These are phyloP conservation scores for Leptodirus hochenwartii DNA, from an alignment of 2,888 invertebrate species.

Conservation along the genomic window DNA sequence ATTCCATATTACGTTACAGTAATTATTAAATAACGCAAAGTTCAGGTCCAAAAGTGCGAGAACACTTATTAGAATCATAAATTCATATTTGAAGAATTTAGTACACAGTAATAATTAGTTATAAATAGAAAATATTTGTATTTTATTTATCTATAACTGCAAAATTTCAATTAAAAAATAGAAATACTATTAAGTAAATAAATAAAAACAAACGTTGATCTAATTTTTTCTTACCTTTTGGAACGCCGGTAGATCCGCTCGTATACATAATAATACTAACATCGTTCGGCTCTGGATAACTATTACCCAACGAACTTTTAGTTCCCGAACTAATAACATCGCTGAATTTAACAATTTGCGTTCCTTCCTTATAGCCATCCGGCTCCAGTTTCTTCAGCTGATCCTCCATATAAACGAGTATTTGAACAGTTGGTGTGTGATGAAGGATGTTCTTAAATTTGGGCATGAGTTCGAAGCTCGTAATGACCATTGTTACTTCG, in stretches of 20 bases:
- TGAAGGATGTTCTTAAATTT: constrained; percentile 69
- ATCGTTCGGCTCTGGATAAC: constrained; percentile 51
- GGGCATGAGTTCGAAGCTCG: constrained; percentile 77
- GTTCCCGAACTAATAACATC: constrained; percentile 40
- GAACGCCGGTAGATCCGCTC: constrained; percentile 90
- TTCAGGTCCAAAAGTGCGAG: no score
- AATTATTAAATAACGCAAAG: no score
- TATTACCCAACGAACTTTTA: constrained; percentile 31
- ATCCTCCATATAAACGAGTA: constrained; percentile 76
- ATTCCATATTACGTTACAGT: no score
- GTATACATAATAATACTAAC: constrained; percentile 98
- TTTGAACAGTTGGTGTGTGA: constrained; percentile 56
- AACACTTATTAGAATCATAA: no score
- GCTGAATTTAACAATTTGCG: constrained; percentile 56
- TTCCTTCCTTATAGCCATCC: constrained; percentile 57
- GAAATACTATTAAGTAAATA: no score
- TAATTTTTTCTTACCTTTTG: no score
- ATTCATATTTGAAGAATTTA: no score
- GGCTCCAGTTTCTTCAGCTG: constrained; percentile 55
- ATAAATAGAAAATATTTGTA: no score
- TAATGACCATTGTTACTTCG: constrained; percentile 83
- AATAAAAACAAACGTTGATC: no score
- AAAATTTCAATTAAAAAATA: no score
- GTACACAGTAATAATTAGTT: no score
- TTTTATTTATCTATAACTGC: no score